Evolutionary conservation across 2,888 invertebrate species (phyloP), one percentile per base, ranked within the genome.

Genomic region (Chydorus sphaericus): DNA sequence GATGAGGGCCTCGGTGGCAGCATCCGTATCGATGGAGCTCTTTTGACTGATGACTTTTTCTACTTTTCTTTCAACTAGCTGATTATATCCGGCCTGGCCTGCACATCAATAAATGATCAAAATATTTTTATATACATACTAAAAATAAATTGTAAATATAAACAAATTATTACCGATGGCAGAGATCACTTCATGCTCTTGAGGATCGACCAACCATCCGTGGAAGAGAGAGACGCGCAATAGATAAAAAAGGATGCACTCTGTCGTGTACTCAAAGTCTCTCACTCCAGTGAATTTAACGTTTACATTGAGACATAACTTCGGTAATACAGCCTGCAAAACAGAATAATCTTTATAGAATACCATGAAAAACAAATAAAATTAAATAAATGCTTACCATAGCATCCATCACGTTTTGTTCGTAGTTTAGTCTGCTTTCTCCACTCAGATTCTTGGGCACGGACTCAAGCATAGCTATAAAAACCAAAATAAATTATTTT

Each of bases 161-260:
- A 7, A 38, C n/a, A 39, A 16, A 39, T 16, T 14, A 44, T 62
- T 64, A 10, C 70, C 70, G 7, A 77, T 65, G 6, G 70, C 70
- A 7, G 61, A 36, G 3, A 61, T 62, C 3, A 67, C 66, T 16
- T 68, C 67, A 1, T 58, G 53, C 36, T 66, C 64, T 62, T 71
- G 69, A 1, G 75, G 74, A 62, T 77, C 77, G 36, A 76, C 69
- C 36, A 77, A 62, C 76, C 76, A 77, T n/a, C 77, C 77, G 63
- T 78, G 78, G 61, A 73, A 76, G 29, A 78, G 65, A 1, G 69
- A 68, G 48, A 77, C 73, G 57, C 67, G 67, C 54, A 78, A 66
- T 59, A 76, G 62, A 64, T 78, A 77, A 68, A 78, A 78, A 30
- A 77, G 69, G 26, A 75, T 72, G 59, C 73, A 71, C 61, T 75